phyloP scores from a whole-genome alignment of 1,140 invertebrate genomes.

The Drosophila saltans region DNA sequence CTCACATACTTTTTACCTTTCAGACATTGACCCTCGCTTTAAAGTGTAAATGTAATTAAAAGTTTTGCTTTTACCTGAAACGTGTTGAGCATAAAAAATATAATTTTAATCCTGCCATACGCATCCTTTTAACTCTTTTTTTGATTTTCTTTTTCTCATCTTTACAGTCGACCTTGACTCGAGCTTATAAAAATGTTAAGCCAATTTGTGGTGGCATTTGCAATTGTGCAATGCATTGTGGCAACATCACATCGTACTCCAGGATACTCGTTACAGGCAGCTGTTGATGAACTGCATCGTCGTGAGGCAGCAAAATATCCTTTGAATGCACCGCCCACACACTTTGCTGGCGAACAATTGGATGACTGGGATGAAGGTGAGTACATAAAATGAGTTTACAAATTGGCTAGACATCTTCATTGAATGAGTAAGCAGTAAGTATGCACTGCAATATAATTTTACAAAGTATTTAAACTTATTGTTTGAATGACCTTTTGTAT shows the following conservation, averaged over 20 bases:
- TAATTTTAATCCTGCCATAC: conserved; percentile 38
- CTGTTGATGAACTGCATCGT: conserved; percentile 78
- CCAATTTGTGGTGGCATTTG: conserved; percentile 19
- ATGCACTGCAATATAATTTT: neutral
- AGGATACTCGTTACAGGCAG: conserved; percentile 77
- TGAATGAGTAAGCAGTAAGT: neutral
- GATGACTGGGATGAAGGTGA: conserved; percentile 82
- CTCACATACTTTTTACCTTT: neutral
- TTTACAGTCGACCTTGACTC: conserved; percentile 20
- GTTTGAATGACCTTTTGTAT: neutral
- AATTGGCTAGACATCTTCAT: conserved; percentile 8
- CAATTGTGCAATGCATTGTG: conserved; percentile 38
- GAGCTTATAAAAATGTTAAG: conserved; percentile 9
- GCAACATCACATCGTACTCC: conserved; percentile 60
- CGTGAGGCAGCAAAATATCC: conserved; percentile 79
- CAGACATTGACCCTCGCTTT: conserved; percentile 44
- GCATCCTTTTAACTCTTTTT: conserved; percentile 11
- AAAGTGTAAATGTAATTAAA: conserved; percentile 78
- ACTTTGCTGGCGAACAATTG: conserved; percentile 35
- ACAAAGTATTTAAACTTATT: neutral
- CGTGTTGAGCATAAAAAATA: conserved; percentile 61
- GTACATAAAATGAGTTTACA: conserved; percentile 26
- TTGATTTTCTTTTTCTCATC: neutral
- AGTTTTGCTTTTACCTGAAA: conserved; percentile 52
- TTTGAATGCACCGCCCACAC: conserved; percentile 66